Evolutionary conservation across 2,113 vertebrate genomes (phyloP), one percentile per base, ranked within the genome.

Genomic region (Myiopsitta monachus): DNA sequence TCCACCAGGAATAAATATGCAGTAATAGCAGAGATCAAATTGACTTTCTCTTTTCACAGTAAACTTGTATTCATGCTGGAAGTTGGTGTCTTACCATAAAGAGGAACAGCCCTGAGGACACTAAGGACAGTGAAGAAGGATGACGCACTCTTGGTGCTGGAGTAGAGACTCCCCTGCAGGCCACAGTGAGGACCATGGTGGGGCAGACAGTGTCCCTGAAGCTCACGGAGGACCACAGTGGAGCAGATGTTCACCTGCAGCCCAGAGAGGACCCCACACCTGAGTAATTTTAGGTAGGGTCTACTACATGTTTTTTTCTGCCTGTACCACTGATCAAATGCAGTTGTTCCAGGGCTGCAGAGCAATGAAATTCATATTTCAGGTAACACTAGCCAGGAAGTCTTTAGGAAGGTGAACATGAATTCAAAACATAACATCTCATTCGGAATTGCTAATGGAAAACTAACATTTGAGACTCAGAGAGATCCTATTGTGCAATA

Each of bases 201-300:
- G 47, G 3, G 16, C 33, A 43, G 7, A 8, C 6, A 67, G 44
- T 30, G 1, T 5, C 17, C 7, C 10, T 70, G 49, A 9, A 43
- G 33, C 14, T 5, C 21, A 13, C 2, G 7, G 19, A 70, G 30
- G 7, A 11, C 6, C 5, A 46, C 1, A 0, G 14, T 9, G 24
- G 49, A 87, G 44, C 33, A 72, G 12, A 38, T 43, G 11, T 3
- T 36, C 23, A 79, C 31, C 18, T n/a, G 27, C 2, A 79, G 31
- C 31, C 31, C 1, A 2, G 16, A 27, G 9, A 80, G 23, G 3
- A 30, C 11, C 11, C 19, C 11, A 49, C 17, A 31, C 5, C 11
- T 31, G 14, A 33, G 6, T 51, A 87, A 59, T 74, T 68, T 78
- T 64, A 74, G 11, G n/a, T 11, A 55, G 8, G 22, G 5, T 46